Evolutionary conservation across 2,113 vertebrate genomes (phyloP), one percentile per base, ranked within the genome.

Genomic region (Dicrurus megarhynchus): DNA sequence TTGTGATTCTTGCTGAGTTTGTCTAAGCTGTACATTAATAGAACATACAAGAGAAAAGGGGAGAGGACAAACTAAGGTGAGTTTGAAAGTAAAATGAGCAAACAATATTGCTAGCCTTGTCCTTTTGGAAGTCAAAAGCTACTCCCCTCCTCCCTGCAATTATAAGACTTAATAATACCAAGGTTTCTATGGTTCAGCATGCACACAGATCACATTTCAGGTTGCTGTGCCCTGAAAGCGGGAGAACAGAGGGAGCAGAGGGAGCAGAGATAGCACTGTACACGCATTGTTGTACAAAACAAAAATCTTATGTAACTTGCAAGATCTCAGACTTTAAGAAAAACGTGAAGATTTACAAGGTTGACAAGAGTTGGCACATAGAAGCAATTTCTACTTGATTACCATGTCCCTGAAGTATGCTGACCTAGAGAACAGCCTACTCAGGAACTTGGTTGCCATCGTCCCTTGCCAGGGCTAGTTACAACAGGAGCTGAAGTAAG

Each of bases 11-110:
- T 93, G 86, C 93, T 95, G 93, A 93, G 91, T 93, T 93, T 90
- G 96, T 93, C 94, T 81, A 93, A 87, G 83, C 73, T 87, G 56
- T 76, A 65, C 21, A 7, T 96, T 96, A 92, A 93, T 95, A 84
- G 93, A 91, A 93, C 37, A 64, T 89, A 64, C 42, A 65, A 65
- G 91, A 89, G 84, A 76, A 93, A 87, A 91, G 70, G 70, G 79
- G 64, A 94, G 89, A 95, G 95, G 96, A 90, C 95, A 89, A 87
- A 78, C 86, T 95, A 89, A 96, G 95, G 93, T 95, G 94, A 96
- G 84, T 90, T 96, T 84, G 90, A 81, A 92, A 94, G 93, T 90
- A 89, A 96, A 96, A 96, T 87, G 90, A 92, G 77, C 83, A 90
- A 95, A 93, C 92, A 95, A 7, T 89, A 94, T 96, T 73, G 92